Base-by-base conservation (phyloP, 2,888 invertebrate genomes). In the Dorcus parallelipipedus region DNA sequence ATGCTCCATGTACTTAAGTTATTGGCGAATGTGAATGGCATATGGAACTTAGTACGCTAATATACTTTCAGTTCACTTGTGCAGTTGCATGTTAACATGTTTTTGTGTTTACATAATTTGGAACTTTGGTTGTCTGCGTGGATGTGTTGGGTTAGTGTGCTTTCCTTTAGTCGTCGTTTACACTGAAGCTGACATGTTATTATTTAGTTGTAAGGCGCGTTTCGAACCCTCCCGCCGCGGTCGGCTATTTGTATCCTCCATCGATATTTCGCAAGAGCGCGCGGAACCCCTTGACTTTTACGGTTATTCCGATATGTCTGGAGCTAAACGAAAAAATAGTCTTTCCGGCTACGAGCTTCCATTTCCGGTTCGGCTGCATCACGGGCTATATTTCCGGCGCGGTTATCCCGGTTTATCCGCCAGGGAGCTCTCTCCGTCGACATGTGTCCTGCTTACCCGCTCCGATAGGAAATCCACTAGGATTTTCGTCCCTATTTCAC, bases 361-460 rank as follows among this genome's bases (percentile, higher is more conserved):
- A 82, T 82, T 80, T 82, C 82, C 82, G 80, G 76, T 76, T 70
- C 71, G 72, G 66, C 69, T 73, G 72, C 71, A 73, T 76, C 74
- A 74, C 69, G 71, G 71, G 72, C 76, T 80, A 76, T 80, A 81
- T 80, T 80, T 83, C 81, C 81, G 80, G 78, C 76, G 78, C 77
- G 78, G 81, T 82, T 82, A 82, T 82, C 80, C 81, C 76, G 76
- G 77, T 80, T 82, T 80, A 81, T 80, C 80, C 81, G 80, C 78
- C 78, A 76, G 82, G 82, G 81, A 83, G 81, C 80, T 79, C 81
- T 80, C 79, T 73, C 72, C 76, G 76, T 73, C 76, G 77, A 80
- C 80, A 80, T 80, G 79, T 83, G 82, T 84, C 77, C 75, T 73
- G 83, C 80, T 81, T 79, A 83, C 82, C 81, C 53, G 81, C 81